These are phyloP conservation scores for Horisme vitalbata DNA, from an alignment of 2,888 invertebrate genomes.

Conservation along the genomic window DNA sequence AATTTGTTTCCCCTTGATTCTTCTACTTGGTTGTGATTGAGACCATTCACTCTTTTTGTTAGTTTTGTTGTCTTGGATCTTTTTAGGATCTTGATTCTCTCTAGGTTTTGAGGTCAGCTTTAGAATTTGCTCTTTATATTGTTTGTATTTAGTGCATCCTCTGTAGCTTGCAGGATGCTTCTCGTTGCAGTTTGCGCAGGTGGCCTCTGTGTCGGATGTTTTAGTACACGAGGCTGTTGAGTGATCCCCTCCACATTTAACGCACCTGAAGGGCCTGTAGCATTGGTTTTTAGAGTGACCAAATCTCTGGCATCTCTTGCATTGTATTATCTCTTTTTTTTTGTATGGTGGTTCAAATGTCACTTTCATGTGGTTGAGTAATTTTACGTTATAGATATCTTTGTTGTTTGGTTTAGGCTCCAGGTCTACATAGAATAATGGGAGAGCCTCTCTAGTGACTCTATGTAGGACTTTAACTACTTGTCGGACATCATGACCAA, in stretches of 20 bases:
- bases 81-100: too few species aligned
- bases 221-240: slow-evolving; percentile 10
- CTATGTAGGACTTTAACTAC: slow-evolving; percentile 21
- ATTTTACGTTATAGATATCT: slow-evolving; percentile 18
- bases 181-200: slow-evolving; percentile 29
- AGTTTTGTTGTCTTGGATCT: too few species aligned
- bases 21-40: too few species aligned
- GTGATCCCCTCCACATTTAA: slow-evolving; percentile 30
- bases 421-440: slow-evolving; percentile 34
- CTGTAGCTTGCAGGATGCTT: slow-evolving; percentile 32
- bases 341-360: slow-evolving; percentile 33
- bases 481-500: slow-evolving; percentile 19
- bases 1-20: too few species aligned
- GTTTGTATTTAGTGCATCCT: slow-evolving; percentile 26
- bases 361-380: slow-evolving; percentile 14
- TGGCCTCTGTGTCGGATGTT: slow-evolving; percentile 26
- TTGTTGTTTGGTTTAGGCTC: slow-evolving; percentile 28
- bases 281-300: slow-evolving; percentile 36
- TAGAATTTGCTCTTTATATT: slow-evolving; percentile 22
- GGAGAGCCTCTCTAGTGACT: slow-evolving; percentile 25
- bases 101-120: slow-evolving; percentile 4
- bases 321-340: slow-evolving; percentile 30
- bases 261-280: slow-evolving; percentile 29
- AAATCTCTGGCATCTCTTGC: slow-evolving; percentile 33
- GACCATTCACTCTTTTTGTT: too few species aligned